phyloP scores from a whole-genome alignment of 2,113 vertebrate species.

The Pao palembangensis region DNA sequence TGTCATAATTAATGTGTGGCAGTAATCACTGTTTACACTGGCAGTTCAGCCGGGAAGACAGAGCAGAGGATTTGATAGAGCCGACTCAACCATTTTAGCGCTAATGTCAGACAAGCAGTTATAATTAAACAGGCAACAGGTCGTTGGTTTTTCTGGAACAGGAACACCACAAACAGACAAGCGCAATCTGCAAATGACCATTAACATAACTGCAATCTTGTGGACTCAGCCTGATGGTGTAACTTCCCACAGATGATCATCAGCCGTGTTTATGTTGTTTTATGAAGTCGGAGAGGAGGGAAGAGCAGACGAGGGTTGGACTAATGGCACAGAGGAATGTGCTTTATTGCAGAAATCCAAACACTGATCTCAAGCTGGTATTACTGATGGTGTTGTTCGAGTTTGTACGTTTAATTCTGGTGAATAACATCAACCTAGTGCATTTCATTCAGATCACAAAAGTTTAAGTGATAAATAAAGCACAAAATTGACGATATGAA shows the following conservation, averaged over 20 bases:
- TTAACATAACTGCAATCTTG: slow-evolving; percentile 1
- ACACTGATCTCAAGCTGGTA: too few species aligned
- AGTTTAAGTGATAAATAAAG: too few species aligned
- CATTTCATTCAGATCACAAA: too few species aligned
- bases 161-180: too few species aligned
- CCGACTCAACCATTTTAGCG: neutral
- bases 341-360: too few species aligned
- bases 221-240: neutral
- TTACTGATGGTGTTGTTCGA: too few species aligned
- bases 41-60: slow-evolving; percentile 11
- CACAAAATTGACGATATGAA: too few species aligned
- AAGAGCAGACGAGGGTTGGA: neutral
- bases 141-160: too few species aligned
- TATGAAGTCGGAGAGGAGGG: neutral
- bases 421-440: too few species aligned
- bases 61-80: slow-evolving; percentile 4
- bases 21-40: slow-evolving; percentile 40
- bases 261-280: neutral
- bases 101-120: slow-evolving; percentile 1
- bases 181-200: neutral
- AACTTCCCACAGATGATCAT: slow-evolving; percentile 1
- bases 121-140: neutral
- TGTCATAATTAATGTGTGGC: slow-evolving; percentile 9
- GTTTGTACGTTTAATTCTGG: too few species aligned
- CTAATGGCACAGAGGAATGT: too few species aligned